Conservation (phyloP, 2,888 invertebrate species). For the Icerya purchasi region DNA sequence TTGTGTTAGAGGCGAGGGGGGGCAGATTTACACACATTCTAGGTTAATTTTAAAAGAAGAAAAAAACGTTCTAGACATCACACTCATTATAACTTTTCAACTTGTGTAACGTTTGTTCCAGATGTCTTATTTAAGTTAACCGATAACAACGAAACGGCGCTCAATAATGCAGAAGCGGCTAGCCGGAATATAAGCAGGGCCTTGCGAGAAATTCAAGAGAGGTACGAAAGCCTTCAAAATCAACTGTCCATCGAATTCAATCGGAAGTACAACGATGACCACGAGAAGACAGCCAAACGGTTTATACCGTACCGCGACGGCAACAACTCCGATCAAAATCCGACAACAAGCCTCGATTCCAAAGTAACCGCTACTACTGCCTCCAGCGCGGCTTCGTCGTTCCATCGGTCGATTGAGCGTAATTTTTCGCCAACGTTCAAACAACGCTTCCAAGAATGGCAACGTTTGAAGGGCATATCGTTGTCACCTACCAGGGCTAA, state of each 20-base stretch:
- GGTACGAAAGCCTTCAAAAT: conserved; percentile 48
- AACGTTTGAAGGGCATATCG: conserved; percentile 39
- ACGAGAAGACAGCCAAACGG: background rate
- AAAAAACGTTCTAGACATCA: too few species aligned
- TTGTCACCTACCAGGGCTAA: conserved; percentile 15
- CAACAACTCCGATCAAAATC: background rate
- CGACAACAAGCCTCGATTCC: background rate
- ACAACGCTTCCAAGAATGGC: conserved; percentile 72
- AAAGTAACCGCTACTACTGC: background rate
- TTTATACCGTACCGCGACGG: background rate
- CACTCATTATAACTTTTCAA: too few species aligned
- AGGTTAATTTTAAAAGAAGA: too few species aligned
- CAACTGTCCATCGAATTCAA: conserved; percentile 53
- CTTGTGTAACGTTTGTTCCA: too few species aligned
- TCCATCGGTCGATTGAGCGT: conserved; percentile 4
- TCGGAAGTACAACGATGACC: conserved; percentile 29
- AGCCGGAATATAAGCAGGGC: too few species aligned
- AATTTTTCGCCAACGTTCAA: conserved; percentile 57
- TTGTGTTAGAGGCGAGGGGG: too few species aligned
- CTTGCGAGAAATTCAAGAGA: conserved; percentile 42
- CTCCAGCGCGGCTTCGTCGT: conserved; percentile 4
- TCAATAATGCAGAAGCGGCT: too few species aligned
- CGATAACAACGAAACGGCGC: conserved; percentile 1
- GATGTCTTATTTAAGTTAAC: background rate
- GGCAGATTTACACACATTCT: too few species aligned